Conservation (phyloP, 1,140 invertebrate genomes). For the Aricia agestis region DNA sequence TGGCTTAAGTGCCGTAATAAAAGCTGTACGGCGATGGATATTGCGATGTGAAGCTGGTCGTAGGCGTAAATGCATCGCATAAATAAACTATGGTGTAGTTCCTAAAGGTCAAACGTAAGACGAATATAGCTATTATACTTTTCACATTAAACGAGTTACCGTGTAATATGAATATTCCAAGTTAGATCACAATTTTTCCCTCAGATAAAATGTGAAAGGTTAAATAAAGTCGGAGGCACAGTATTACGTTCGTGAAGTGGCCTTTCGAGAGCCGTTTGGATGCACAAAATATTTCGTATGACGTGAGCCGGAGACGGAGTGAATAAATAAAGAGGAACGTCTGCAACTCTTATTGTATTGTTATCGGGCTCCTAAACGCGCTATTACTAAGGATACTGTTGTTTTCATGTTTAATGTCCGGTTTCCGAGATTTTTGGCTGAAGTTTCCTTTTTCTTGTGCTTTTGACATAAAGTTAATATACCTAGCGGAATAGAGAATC, state of each 20-base stretch:
- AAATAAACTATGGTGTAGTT: constrained; percentile 11
- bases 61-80: constrained; percentile 12
- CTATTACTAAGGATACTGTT: too few species aligned
- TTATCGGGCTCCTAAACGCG: neutral
- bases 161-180: neutral
- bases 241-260: neutral
- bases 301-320: neutral
- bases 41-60: neutral
- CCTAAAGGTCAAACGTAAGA: constrained; percentile 13
- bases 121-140: constrained; percentile 7
- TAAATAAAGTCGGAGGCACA: neutral
- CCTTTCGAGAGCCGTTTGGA: neutral
- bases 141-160: neutral
- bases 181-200: neutral
- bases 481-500: too few species aligned
- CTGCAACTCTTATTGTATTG: neutral
- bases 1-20: neutral
- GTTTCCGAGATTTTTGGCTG: too few species aligned
- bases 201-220: constrained; percentile 1
- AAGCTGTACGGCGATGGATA: constrained; percentile 1
- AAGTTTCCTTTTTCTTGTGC: too few species aligned
- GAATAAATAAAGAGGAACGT: neutral
- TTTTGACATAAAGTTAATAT: too few species aligned
- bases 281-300: constrained; percentile 1
- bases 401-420: too few species aligned